phyloP scores from a whole-genome alignment of 2,113 vertebrate genomes.

The Sylvicapra grimmia region DNA sequence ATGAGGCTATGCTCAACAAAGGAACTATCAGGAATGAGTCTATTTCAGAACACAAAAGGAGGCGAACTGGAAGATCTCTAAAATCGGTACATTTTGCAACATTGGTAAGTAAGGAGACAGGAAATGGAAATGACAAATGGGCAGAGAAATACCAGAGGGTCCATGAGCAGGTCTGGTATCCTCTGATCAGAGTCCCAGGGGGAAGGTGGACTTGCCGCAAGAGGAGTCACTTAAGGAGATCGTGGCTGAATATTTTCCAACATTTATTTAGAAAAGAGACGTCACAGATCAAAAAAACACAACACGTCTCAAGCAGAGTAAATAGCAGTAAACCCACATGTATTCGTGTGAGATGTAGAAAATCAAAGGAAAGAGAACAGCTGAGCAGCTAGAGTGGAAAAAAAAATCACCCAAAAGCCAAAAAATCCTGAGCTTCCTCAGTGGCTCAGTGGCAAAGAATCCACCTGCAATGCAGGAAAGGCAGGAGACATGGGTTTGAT shows the following conservation, averaged over 20 bases:
- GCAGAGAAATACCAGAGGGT: too few relatives aligned
- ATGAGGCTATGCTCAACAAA: not conserved
- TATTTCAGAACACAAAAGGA: not conserved
- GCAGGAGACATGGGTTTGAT: not conserved
- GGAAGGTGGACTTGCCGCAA: not conserved
- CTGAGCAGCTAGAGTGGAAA: not conserved
- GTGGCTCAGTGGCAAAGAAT: not conserved
- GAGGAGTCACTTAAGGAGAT: not conserved
- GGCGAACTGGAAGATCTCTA: not conserved
- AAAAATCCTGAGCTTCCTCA: not conserved
- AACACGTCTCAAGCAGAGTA: not conserved
- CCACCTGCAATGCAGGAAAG: not conserved
- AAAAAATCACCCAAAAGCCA: not conserved
- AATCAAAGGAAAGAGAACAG: not conserved
- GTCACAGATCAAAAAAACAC: not conserved
- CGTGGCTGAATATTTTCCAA: not conserved
- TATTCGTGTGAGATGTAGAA: rapidly evolving
- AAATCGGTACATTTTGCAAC: not conserved
- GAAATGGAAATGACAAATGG: not conserved
- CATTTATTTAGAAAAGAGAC: not conserved
- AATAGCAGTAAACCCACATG: not conserved
- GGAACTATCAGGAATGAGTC: not conserved
- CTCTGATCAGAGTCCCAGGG: not conserved
- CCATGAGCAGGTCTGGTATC: not conserved
- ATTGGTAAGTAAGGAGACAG: not conserved